Conservation (phyloP, 2,113 vertebrate species). For the Anarhynchus alexandrinus region DNA sequence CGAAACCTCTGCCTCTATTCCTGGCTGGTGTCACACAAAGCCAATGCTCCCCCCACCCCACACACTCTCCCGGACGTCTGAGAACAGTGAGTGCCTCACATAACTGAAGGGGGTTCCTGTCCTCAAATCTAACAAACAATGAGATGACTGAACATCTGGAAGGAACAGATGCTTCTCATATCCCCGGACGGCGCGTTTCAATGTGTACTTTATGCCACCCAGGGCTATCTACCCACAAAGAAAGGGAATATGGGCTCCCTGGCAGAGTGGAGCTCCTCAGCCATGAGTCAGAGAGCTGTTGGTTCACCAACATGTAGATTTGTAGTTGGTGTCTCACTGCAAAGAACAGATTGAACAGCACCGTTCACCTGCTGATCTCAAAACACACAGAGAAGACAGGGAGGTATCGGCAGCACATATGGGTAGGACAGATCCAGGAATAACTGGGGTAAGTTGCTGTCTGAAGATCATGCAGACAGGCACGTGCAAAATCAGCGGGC, state of each 20-base stretch:
- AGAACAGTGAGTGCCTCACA: neutral
- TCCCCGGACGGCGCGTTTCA: accelerated
- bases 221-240: neutral
- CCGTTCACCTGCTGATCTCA: neutral
- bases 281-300: neutral
- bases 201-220: neutral
- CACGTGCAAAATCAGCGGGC: neutral
- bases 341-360: neutral
- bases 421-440: neutral
- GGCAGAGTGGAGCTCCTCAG: neutral
- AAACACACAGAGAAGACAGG: accelerated
- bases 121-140: neutral
- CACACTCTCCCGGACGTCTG: neutral
- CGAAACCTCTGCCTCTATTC: neutral
- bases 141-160: constrained; percentile 48
- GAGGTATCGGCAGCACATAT: accelerated
- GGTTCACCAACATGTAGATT: accelerated
- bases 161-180: constrained; percentile 37
- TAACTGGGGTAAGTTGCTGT: neutral
- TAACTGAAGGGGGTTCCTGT: neutral
- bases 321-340: neutral
- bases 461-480: neutral
- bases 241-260: neutral
- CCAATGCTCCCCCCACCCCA: neutral
- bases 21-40: neutral